phyloP scores from a whole-genome alignment of 2,888 invertebrate genomes.

The Tubulanus polymorphus region DNA sequence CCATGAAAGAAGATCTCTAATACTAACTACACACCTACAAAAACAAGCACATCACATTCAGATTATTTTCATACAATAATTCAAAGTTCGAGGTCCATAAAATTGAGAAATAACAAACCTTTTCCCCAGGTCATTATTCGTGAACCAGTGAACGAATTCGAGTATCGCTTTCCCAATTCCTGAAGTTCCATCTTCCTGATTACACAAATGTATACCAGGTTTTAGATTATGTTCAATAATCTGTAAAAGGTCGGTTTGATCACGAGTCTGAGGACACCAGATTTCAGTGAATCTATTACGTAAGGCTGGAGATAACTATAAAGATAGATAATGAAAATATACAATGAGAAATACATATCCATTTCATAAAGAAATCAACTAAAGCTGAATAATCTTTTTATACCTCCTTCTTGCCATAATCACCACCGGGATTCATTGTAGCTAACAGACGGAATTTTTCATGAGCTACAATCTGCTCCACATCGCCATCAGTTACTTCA shows the following conservation, averaged over 20 bases:
- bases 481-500: constrained; percentile 47
- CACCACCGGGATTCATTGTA: constrained; percentile 99
- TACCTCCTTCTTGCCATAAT: constrained; percentile 96
- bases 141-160: constrained; percentile 76
- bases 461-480: constrained; percentile 56
- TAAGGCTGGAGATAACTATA: constrained; percentile 83
- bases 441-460: constrained; percentile 84
- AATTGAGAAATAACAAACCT: no score
- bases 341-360: background rate
- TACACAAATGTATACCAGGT: constrained; percentile 58
- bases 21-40: constrained; percentile 73
- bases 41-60: constrained; percentile 15
- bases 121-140: constrained; percentile 66
- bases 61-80: background rate
- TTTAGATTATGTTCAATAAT: constrained; percentile 79
- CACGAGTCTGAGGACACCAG: constrained; percentile 72
- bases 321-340: constrained; percentile 14
- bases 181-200: constrained; percentile 53
- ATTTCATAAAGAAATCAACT: no score
- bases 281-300: constrained; percentile 98
- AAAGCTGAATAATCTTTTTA: no score
- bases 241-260: constrained; percentile 67
- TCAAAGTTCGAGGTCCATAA: constrained; percentile 4
- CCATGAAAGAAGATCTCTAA: constrained; percentile 91
- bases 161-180: constrained; percentile 68